Base-by-base conservation (phyloP, 1,140 invertebrate species). In the Magallana gigas region DNA sequence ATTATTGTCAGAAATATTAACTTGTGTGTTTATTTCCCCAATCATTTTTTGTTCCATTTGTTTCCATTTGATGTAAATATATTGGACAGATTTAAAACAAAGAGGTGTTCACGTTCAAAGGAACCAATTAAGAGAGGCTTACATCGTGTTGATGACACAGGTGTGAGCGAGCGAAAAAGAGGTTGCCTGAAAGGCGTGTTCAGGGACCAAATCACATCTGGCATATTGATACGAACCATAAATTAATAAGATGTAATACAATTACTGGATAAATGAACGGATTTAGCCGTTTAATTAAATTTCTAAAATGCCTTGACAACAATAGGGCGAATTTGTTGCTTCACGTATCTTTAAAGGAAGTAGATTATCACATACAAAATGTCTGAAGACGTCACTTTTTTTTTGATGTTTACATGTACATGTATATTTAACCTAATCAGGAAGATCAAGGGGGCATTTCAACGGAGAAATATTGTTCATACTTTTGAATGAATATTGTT, bases 231-330 rank as follows among this genome's bases (percentile, higher is more conserved):
- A 85, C 57, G 4, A 86, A 86, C n/a, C 88, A 89, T 58, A 84
- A 86, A 36, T 71, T 87, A 59, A 58, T 87, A 14, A 59, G 87
- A 4, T 91, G 90, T 89, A 16, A 68, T 57, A 58, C 90, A 58
- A 91, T 89, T 56, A 82, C 82, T 58, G 89, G 89, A 62, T 83
- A 88, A n/a, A 85, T 90, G 16, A 85, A 91, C 59, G 88, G 89
- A 16, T 87, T 84, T 62, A 87, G 86, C 36, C 48, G 90, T 36
- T 57, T 89, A 8, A 18, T 87, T 59, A 85, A 56, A 14, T 90
- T 83, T 76, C 57, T 90, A n/a, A 68, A 80, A 80, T 87, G 85
- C 64, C 48, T 8, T 8, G 64, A 85, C 48, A 90, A 88, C 81
- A 91, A 91, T 58, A 91, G 62, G 68, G 68, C 89, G 6, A 56